Evolutionary conservation across 2,888 invertebrate genomes (phyloP).

Genomic region (Chorisops tibialis): DNA sequence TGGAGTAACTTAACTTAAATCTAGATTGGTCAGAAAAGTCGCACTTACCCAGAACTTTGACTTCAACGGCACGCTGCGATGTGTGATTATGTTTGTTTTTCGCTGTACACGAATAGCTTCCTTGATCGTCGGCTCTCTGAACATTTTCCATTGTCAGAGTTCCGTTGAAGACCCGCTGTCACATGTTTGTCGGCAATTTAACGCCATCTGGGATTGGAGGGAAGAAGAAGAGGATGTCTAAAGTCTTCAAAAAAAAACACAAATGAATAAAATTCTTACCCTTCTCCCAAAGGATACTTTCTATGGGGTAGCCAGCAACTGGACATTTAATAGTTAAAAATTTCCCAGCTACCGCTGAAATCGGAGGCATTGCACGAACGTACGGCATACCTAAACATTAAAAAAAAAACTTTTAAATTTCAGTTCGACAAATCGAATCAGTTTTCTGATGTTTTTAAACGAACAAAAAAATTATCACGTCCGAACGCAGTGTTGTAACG

Average conservation of each 20-base stretch:
- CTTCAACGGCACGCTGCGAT: conserved; percentile 69
- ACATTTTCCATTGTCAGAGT: conserved; percentile 80
- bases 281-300: conserved; percentile 81
- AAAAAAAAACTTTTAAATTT: not conserved
- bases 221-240: too few species aligned
- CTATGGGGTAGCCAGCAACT: conserved; percentile 85
- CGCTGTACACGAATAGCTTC: conserved; percentile 87
- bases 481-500: too few species aligned
- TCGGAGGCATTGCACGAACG: conserved; percentile 79
- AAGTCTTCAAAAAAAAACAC: not conserved
- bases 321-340: conserved; percentile 81
- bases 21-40: too few species aligned
- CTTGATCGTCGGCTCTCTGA: conserved; percentile 78
- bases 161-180: conserved; percentile 82
- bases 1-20: too few species aligned
- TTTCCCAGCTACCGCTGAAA: conserved; percentile 78
- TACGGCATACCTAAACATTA: conserved; percentile 64
- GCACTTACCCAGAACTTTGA: conserved; percentile 66
- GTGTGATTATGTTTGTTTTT: conserved; percentile 76
- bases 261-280: conserved; percentile 55
- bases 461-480: too few species aligned
- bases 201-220: conserved; percentile 64
- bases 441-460: too few species aligned
- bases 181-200: conserved; percentile 75
- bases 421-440: not conserved